Evolutionary conservation across 2,797 vertebrate species (phyloP), one percentile per base, ranked within the genome.

Genomic region (Sebastolobus alascanus): DNA sequence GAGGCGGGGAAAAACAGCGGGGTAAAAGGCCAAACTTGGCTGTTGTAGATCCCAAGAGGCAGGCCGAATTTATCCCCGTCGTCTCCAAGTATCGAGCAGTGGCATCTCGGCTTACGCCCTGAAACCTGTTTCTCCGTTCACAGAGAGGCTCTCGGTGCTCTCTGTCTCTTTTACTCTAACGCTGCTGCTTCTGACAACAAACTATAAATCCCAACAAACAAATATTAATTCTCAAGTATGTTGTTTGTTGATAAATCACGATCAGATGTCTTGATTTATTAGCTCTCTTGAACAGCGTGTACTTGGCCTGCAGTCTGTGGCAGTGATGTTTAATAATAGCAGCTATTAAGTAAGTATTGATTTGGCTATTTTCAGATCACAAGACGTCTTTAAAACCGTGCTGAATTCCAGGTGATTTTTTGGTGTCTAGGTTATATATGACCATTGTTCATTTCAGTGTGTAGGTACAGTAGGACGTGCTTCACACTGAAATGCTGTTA

Each of bases 11-110:
- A 66, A 85, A 86, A 71, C 75, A 37, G 65, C 4, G 35, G 84
- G 73, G 79, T 78, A 76, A 89, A 93, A 84, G 79, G 90, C 84
- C 77, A 73, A 87, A 92, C 73, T 84, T 83, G 70, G 84, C 87
- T 38, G 35, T 77, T 29, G 71, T 52, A 27, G 67, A 61, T 91
- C 94, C 85, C 92, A 50, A 14, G 90, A 89, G 93, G 84, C 78
- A 63, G 33, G 82, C 86, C 77, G 77, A 73, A 92, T 93, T 90
- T 84, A 95, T 46, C 89, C 81, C 55, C 22, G 54, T 75, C 61
- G 68, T 90, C 89, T 91, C 85, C 18, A 66, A 86, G 86, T 89
- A 91, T 93, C 91, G 94, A 96, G 90, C 92, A 88, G 66, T 37
- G 64, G 38, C 83, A 50, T 90, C 88, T 79, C 92, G 29, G 81